Evolutionary conservation across 2,113 vertebrate genomes (phyloP).

Genomic region (Fregetta grallaria): DNA sequence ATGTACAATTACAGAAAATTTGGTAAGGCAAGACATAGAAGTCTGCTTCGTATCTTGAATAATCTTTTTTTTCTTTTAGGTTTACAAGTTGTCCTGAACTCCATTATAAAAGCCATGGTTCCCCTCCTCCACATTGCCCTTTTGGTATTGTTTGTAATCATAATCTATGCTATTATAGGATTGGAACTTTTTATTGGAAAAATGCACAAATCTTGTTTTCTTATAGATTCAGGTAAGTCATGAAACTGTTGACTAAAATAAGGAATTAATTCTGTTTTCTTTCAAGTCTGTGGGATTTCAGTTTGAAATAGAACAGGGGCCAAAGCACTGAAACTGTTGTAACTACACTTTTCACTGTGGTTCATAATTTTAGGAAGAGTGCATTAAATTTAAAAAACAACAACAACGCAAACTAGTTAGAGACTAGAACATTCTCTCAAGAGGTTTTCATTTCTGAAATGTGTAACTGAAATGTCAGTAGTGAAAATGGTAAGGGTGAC

Average conservation of each 20-base stretch:
- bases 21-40: not conserved
- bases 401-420: not conserved
- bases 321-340: not conserved
- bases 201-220: constrained; percentile 98
- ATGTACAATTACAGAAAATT: not conserved
- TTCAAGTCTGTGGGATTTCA: not conserved
- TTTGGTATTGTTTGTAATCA: constrained; percentile 98
- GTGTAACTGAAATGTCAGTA: not conserved
- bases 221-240: constrained; percentile 84
- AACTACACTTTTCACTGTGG: not conserved
- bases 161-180: constrained; percentile 99
- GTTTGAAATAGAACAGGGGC: not conserved
- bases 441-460: not conserved
- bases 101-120: constrained; percentile 99
- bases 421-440: not conserved
- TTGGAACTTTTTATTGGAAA: constrained; percentile 99
- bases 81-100: constrained; percentile 99
- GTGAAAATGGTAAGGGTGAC: not conserved
- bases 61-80: constrained; percentile 75
- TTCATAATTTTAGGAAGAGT: not conserved
- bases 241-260: not conserved
- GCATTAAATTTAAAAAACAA: not conserved
- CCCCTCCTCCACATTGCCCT: constrained; percentile 99
- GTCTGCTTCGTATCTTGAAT: not conserved
- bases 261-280: not conserved